phyloP scores from a whole-genome alignment of 2,888 invertebrate genomes.

The Hypolimnas misippus region DNA sequence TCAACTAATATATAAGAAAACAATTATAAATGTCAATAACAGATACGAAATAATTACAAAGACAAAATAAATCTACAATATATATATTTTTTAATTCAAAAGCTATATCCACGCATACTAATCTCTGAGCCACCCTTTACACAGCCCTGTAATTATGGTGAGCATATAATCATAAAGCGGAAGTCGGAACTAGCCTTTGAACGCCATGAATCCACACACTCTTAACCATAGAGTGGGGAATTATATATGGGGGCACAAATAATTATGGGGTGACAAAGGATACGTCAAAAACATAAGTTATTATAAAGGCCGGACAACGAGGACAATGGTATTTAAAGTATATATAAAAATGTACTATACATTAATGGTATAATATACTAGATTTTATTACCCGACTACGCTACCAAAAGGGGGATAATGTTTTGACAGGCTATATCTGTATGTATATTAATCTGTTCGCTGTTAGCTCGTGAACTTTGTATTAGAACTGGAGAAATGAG shows the following conservation, averaged over 20 bases:
- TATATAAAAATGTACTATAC: neutral
- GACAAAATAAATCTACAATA: neutral
- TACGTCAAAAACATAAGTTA: slow-evolving; percentile 33
- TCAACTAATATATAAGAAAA: too few species aligned
- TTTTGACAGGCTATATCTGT: too few species aligned
- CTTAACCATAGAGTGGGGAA: slow-evolving; percentile 17
- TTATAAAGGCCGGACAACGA: slow-evolving; percentile 11
- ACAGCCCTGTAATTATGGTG: slow-evolving; percentile 2
- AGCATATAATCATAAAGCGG: slow-evolving; percentile 18
- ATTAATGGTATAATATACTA: too few species aligned
- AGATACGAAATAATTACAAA: neutral
- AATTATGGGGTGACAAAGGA: slow-evolving; percentile 36
- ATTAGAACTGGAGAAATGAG: too few species aligned
- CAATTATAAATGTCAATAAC: neutral
- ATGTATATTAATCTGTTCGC: too few species aligned
- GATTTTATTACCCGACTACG: too few species aligned
- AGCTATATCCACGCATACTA: neutral
- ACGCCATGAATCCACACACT: slow-evolving; percentile 11
- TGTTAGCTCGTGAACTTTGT: too few species aligned
- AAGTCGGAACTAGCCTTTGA: slow-evolving; percentile 25
- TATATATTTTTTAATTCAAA: neutral
- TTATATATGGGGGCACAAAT: slow-evolving; percentile 33
- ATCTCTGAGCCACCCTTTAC: neutral
- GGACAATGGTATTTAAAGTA: neutral
- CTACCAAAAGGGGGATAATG: too few species aligned